phyloP scores from a whole-genome alignment of 2,797 vertebrate species.

The Galaxias olidus region DNA sequence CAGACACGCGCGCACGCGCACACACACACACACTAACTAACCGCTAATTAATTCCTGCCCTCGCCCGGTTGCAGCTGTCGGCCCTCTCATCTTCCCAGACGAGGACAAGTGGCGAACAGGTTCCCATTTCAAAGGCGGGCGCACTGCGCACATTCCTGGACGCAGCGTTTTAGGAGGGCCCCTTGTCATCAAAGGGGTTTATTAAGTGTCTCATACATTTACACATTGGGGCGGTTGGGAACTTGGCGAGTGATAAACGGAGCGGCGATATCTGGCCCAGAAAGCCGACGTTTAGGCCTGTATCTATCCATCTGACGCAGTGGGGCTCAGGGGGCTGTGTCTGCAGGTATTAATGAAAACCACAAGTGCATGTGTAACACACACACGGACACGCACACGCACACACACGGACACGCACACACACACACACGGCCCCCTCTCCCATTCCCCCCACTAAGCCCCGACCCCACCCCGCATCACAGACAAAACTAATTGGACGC shows the following conservation, averaged over 20 bases:
- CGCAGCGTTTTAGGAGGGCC: slow-evolving; percentile 49
- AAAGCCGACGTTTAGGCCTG: slow-evolving; percentile 73
- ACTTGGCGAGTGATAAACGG: slow-evolving; percentile 73
- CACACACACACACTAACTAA: no score
- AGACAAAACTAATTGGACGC: slow-evolving; percentile 59
- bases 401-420: slow-evolving; percentile 12
- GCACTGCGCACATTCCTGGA: slow-evolving; percentile 69
- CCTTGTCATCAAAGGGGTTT: slow-evolving; percentile 76
- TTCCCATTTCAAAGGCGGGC: slow-evolving; percentile 76
- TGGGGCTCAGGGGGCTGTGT: slow-evolving; percentile 55
- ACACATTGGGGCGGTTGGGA: slow-evolving; percentile 77
- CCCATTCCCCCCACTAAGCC: slow-evolving; percentile 29
- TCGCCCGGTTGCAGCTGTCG: slow-evolving; percentile 72
- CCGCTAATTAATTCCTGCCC: slow-evolving; percentile 75
- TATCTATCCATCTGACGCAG: slow-evolving; percentile 68
- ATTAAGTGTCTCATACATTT: slow-evolving; percentile 79
- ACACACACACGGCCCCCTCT: neutral
- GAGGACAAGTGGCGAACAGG: slow-evolving; percentile 78
- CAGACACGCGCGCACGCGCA: slow-evolving; percentile 41
- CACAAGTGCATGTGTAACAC: slow-evolving; percentile 38
- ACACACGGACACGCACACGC: neutral
- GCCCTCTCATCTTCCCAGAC: slow-evolving; percentile 68
- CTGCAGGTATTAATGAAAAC: slow-evolving; percentile 78
- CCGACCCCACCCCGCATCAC: slow-evolving; percentile 52
- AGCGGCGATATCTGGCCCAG: slow-evolving; percentile 68